Base-by-base conservation (phyloP, 1,140 invertebrate species). In the Drosophila repleta region DNA sequence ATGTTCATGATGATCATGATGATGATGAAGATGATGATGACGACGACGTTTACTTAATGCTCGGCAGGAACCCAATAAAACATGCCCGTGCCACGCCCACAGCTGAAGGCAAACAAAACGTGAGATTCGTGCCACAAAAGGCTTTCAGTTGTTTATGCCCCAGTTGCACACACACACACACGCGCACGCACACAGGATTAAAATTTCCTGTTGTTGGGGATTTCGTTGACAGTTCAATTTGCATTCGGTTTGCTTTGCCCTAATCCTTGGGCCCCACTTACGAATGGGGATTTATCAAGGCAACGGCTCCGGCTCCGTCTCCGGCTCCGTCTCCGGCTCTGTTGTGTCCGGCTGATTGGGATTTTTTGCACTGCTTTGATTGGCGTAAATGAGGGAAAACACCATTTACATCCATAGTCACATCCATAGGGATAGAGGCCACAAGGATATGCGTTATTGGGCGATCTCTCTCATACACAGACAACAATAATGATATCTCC, bases 71-170 rank as follows among this genome's bases (percentile, higher is more conserved):
- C 18, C 8, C 21, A 45, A 45, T 57, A 45, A 57, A 57, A 45
- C 29, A 57, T 57, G 55, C 24, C 18, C 24, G 11, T 48, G 57
- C 46, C 63, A 41, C 39, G 29, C 52, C 48, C 15, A 49, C 20
- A 43, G 48, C 48, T 29, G 45, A 5, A 15, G 17, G 10, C 15
- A 5, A n/a, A 37, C 29, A 21, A 60, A 66, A 67, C 65, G 64
- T 77, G 62, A 68, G 64, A 39, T 65, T 76, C 71, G 71, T 79
- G 76, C 72, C 72, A 26, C 72, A 79, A 79, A 64, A 67, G 66
- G 43, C 37, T 46, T 67, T 48, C 20, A 61, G 43, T 17, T 45
- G 21, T 39, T 62, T 37, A 29, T 43, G 56, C 41, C 18, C n/a
- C n/a, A n/a, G 8, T 8, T 5, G 7, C 6, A 20, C 21, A n/a